Evolutionary conservation across 2,888 invertebrate genomes (phyloP).

Genomic region (Deroplatys truncata): DNA sequence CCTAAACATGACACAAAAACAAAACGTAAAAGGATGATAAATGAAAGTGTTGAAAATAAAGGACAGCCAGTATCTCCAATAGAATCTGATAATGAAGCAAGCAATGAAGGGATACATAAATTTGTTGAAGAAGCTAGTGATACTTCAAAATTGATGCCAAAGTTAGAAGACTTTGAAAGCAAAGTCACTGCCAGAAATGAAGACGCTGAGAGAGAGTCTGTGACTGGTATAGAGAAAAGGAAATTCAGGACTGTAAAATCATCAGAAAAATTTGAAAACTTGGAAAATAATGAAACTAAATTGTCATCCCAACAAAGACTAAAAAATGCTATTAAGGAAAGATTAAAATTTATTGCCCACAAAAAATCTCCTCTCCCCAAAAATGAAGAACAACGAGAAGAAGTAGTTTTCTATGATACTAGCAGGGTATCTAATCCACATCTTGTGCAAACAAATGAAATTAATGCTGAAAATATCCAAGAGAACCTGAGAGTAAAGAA

Average conservation of each 20-base stretch:
- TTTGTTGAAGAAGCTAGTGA: not conserved
- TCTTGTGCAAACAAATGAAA: not conserved
- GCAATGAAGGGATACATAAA: not conserved
- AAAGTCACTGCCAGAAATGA: not conserved
- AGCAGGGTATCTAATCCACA: not conserved
- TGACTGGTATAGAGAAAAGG: not conserved
- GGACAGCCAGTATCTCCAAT: not conserved
- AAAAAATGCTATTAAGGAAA: not conserved
- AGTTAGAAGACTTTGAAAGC: not conserved
- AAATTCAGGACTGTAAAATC: not conserved
- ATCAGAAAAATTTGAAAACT: not conserved
- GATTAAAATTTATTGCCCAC: not conserved
- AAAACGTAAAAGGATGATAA: not conserved
- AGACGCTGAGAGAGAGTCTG: not conserved
- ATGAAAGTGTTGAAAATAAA: not conserved
- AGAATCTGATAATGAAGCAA: not conserved
- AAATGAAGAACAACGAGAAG: conserved; percentile 6
- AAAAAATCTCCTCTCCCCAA: not conserved
- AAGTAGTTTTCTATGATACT: conserved; percentile 4
- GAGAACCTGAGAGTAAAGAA: not conserved
- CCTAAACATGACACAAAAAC: not conserved
- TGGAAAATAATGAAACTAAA: not conserved
- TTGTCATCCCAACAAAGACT: not conserved
- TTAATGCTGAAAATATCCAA: not conserved
- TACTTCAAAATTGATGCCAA: not conserved